Evolutionary conservation across 2,113 vertebrate species (phyloP).

Genomic region (Catharus minimus): DNA sequence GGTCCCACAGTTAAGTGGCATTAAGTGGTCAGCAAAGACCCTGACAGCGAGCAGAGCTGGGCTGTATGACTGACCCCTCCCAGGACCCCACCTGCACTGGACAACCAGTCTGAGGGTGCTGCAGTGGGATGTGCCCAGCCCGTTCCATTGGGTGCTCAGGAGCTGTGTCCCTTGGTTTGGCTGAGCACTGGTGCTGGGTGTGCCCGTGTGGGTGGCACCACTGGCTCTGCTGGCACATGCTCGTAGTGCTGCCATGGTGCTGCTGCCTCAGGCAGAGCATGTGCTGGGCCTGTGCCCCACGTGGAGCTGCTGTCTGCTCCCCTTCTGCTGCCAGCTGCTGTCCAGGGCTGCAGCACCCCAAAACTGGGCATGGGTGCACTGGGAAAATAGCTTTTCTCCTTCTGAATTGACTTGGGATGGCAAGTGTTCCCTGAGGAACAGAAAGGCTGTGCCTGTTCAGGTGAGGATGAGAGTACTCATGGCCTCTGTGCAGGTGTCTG

Average conservation of each 20-base stretch:
- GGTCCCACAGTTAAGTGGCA: accelerated
- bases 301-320: accelerated
- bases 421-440: not conserved
- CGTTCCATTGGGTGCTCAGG: accelerated
- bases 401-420: not conserved
- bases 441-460: not conserved
- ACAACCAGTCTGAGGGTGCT: not conserved
- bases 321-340: not conserved
- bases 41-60: accelerated
- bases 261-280: not conserved
- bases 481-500: not conserved
- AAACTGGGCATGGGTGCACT: not conserved
- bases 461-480: not conserved
- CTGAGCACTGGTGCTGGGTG: accelerated
- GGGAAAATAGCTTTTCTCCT: not conserved
- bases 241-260: accelerated
- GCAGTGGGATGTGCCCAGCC: too few relatives aligned
- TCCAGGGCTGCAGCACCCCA: accelerated
- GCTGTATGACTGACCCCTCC: not conserved
- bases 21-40: accelerated
- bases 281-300: accelerated
- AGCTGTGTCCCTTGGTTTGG: not conserved
- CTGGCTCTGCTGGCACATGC: accelerated
- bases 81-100: not conserved
- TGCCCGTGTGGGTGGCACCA: accelerated